These are phyloP conservation scores for Nematolebias whitei DNA, from an alignment of 2,113 vertebrate genomes.

Conservation along the genomic window DNA sequence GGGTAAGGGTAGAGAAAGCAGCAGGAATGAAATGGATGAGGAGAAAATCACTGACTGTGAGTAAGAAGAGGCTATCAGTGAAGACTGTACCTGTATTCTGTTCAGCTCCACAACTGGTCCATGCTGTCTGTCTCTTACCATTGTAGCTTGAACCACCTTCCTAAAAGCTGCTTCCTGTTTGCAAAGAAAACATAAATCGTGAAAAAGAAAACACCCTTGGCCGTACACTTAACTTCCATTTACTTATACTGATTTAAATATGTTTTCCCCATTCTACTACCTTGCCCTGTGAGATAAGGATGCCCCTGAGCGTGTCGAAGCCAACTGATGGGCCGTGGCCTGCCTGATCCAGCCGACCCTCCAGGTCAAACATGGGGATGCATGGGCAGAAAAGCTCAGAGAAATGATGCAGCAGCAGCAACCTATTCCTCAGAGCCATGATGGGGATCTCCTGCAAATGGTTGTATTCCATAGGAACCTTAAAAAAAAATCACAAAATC, in stretches of 20 bases:
- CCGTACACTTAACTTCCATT: not conserved
- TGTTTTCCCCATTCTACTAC: constrained; percentile 60
- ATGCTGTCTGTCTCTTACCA: constrained; percentile 96
- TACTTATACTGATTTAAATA: not conserved
- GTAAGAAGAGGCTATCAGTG: not conserved
- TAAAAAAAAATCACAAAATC: not conserved
- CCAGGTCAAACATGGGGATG: constrained; percentile 98
- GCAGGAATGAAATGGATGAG: not conserved
- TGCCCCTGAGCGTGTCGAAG: constrained; percentile 92
- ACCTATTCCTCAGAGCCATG: constrained; percentile 90
- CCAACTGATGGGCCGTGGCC: constrained; percentile 93
- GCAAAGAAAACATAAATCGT: not conserved
- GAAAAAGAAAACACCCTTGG: not conserved
- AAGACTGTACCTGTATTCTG: constrained; percentile 89
- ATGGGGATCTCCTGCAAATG: constrained; percentile 95
- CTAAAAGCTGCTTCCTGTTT: constrained; percentile 96
- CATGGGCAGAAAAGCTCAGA: constrained; percentile 98
- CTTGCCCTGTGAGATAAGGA: constrained; percentile 98
- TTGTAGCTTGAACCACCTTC: constrained; percentile 97
- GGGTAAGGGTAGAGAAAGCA: not conserved
- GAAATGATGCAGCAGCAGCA: constrained; percentile 95
- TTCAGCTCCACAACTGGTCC: constrained; percentile 98
- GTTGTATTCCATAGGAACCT: constrained; percentile 99
- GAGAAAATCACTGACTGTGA: not conserved
- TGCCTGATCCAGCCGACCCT: constrained; percentile 91